These are phyloP conservation scores for Pangasius larnaudii DNA, from an alignment of 2,797 vertebrate species.

Conservation along the genomic window DNA sequence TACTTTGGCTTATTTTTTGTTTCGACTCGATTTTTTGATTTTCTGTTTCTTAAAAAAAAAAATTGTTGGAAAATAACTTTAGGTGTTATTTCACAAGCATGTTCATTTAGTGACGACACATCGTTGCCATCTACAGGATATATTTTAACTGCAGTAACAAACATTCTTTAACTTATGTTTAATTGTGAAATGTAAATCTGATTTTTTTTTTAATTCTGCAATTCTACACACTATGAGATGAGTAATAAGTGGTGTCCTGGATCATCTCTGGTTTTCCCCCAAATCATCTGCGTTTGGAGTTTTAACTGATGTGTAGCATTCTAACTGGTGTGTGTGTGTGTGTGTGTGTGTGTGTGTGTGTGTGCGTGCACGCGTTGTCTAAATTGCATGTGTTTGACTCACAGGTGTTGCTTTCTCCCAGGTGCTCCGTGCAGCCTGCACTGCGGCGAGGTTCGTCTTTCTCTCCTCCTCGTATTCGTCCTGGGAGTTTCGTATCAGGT, in stretches of 20 bases:
- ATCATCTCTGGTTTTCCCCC: not conserved
- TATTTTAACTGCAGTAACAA: not conserved
- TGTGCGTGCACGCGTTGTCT: too few species aligned
- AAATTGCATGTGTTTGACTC: conserved; percentile 54
- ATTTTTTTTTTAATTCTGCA: too few species aligned
- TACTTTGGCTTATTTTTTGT: too few species aligned
- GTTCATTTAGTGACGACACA: not conserved
- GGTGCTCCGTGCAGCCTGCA: conserved; percentile 90
- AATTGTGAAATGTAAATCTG: too few species aligned
- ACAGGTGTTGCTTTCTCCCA: conserved; percentile 88
- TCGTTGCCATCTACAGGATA: not conserved
- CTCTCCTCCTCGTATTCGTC: conserved; percentile 98
- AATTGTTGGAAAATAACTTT: too few species aligned
- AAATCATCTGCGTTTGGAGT: not conserved
- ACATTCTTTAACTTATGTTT: not conserved
- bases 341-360: too few species aligned
- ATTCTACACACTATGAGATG: not conserved
- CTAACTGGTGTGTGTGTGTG: not conserved
- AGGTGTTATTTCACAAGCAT: not conserved
- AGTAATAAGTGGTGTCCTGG: not conserved
- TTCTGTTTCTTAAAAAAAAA: not conserved
- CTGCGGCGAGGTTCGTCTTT: conserved; percentile 95
- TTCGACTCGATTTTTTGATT: too few species aligned
- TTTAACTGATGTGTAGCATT: not conserved
- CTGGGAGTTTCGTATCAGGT: conserved; percentile 97